Evolutionary conservation across 2,797 vertebrate genomes (phyloP).

Genomic region (Zenarchopterus dispar): DNA sequence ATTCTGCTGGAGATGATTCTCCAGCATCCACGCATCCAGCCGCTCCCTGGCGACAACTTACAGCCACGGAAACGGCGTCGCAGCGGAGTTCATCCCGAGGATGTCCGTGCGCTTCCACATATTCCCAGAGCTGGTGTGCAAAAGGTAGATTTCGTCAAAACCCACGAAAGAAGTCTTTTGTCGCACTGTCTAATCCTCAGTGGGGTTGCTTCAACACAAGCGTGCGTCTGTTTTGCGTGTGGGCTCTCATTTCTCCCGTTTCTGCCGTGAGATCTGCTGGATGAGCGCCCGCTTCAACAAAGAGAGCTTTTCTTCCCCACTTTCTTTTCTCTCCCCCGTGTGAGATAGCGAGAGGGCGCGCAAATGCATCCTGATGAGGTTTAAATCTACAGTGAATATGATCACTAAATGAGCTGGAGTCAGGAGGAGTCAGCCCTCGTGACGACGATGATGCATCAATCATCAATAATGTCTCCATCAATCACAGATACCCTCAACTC

Average conservation of each 20-base stretch:
- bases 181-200: neutral
- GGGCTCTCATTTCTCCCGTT: conserved; percentile 6
- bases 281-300: conserved; percentile 62
- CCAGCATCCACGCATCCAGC: conserved; percentile 26
- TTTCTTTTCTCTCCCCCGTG: conserved; percentile 20
- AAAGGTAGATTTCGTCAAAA: conserved; percentile 10
- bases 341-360: conserved; percentile 61
- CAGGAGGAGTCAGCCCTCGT: conserved; percentile 4
- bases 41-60: conserved; percentile 43
- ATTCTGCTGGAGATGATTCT: conserved; percentile 18
- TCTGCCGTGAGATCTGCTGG: conserved; percentile 44
- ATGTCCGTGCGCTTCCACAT: conserved; percentile 17
- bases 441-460: too few relatives aligned
- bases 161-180: neutral
- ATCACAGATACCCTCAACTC: conserved; percentile 41
- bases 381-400: conserved; percentile 31
- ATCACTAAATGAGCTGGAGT: conserved; percentile 32
- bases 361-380: conserved; percentile 61
- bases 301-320: conserved; percentile 57
- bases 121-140: conserved; percentile 20
- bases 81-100: conserved; percentile 41
- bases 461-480: conserved; percentile 24
- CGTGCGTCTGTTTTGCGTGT: neutral
- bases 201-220: neutral
- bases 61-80: neutral